phyloP scores from a whole-genome alignment of 1,140 invertebrate species.

The Proales similis region DNA sequence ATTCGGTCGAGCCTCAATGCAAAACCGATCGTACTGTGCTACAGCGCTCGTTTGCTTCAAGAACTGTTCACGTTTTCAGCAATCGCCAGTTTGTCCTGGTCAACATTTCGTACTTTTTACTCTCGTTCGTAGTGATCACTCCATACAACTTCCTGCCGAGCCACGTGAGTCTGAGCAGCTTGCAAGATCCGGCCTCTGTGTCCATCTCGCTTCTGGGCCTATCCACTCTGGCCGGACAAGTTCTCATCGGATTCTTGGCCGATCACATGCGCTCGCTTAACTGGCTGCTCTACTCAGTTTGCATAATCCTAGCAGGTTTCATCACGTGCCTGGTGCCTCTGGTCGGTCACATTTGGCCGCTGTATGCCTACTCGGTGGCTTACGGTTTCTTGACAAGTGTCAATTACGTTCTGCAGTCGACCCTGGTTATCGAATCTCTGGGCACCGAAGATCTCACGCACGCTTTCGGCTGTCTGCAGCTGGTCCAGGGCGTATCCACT shows the following conservation, averaged over 20 bases:
- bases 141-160: conserved; percentile 64
- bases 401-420: conserved; percentile 77
- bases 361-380: conserved; percentile 33
- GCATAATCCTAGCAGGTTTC: conserved; percentile 70
- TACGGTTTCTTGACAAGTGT: conserved; percentile 40
- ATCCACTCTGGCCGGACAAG: conserved; percentile 57
- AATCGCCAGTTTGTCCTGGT: conserved; percentile 73
- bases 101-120: conserved; percentile 81
- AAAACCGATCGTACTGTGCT: neutral
- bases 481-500: conserved; percentile 84
- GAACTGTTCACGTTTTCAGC: neutral
- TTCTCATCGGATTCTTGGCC: conserved; percentile 49
- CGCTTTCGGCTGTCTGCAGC: conserved; percentile 78
- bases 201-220: conserved; percentile 79
- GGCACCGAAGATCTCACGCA: conserved; percentile 83
- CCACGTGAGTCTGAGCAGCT: conserved; percentile 56
- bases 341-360: conserved; percentile 53
- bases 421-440: conserved; percentile 79
- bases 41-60: neutral
- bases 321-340: conserved; percentile 65
- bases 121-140: conserved; percentile 86
- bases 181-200: conserved; percentile 66
- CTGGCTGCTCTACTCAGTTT: conserved; percentile 73
- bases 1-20: neutral
- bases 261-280: conserved; percentile 57